Conservation (phyloP, 2,797 vertebrate genomes). For the Lerista edwardsae region DNA sequence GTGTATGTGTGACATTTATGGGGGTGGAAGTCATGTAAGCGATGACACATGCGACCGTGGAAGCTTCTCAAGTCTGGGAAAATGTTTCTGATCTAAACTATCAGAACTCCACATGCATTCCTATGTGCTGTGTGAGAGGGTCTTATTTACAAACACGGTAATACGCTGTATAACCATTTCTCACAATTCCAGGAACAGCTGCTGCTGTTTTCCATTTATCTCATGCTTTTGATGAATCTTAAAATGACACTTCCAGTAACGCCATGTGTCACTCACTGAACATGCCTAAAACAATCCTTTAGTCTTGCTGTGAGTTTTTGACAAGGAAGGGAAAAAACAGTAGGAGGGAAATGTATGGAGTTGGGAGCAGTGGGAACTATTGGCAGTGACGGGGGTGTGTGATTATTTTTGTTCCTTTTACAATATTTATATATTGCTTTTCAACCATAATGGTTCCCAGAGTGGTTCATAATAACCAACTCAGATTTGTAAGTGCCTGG, state of each 20-base stretch:
- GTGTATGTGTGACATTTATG: neutral
- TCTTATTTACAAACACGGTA: slow-evolving; percentile 13
- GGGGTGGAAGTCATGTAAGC: slow-evolving; percentile 20
- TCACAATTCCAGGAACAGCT: slow-evolving; percentile 26
- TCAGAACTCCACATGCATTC: neutral
- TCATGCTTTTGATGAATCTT: neutral
- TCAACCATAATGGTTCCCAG: too few species aligned
- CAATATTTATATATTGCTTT: too few species aligned
- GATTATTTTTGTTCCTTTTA: too few species aligned
- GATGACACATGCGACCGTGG: neutral
- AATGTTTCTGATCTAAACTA: slow-evolving; percentile 1
- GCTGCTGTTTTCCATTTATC: neutral
- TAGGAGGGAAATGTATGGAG: neutral
- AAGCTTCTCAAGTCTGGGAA: slow-evolving; percentile 10
- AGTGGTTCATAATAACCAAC: too few species aligned
- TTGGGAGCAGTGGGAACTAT: neutral
- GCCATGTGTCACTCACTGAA: neutral
- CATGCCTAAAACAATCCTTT: neutral
- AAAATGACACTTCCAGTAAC: neutral
- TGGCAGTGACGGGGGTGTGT: neutral
- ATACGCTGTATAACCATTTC: neutral
- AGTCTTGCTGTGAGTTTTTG: neutral
- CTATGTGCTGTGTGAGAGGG: neutral
- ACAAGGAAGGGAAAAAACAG: neutral
- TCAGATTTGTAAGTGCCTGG: too few species aligned